Percentiles rank a stretch among this genome's conserved stretches.
These are phyloP conservation scores for Acropora yongei DNA, from an alignment of 64 coral and sea anemone genomes.

Conservation along the genomic window DNA sequence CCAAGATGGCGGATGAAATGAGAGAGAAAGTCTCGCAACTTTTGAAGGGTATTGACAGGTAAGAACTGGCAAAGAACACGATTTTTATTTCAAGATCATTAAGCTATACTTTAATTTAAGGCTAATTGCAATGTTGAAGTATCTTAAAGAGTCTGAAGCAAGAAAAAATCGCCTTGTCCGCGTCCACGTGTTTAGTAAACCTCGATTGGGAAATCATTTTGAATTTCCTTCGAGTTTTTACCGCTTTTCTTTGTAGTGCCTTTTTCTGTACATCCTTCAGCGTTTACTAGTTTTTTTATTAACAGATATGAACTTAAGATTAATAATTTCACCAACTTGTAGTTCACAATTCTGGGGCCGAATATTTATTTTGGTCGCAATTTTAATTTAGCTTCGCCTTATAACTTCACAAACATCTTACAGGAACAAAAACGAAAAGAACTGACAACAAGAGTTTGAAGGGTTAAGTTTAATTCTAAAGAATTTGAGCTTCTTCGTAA, in stretches of 20 bases:
- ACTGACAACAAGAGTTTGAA: no score
- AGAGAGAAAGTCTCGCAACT: constrained; percentile 46
- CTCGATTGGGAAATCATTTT: neutral
- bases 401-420: no score
- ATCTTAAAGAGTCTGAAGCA: neutral
- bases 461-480: no score
- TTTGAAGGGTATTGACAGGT: constrained; percentile 77
- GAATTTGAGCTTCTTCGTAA: no score
- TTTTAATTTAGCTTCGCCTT: no score
- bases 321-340: no score
- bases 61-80: neutral
- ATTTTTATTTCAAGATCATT: neutral
- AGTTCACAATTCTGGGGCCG: no score
- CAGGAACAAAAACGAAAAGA: no score
- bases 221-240: neutral
- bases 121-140: neutral
- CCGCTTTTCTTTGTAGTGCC: no score
- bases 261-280: neutral
- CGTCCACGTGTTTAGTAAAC: neutral
- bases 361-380: no score
- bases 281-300: no score
- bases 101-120: neutral
- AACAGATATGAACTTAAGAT: no score
- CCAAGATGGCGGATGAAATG: constrained; percentile 76
- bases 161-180: neutral